A percentile compares a stretch with the other conserved stretches of the same genome.
phyloP scores from a whole-genome alignment of 2,113 vertebrate species.

The Mus spicilegus region DNA sequence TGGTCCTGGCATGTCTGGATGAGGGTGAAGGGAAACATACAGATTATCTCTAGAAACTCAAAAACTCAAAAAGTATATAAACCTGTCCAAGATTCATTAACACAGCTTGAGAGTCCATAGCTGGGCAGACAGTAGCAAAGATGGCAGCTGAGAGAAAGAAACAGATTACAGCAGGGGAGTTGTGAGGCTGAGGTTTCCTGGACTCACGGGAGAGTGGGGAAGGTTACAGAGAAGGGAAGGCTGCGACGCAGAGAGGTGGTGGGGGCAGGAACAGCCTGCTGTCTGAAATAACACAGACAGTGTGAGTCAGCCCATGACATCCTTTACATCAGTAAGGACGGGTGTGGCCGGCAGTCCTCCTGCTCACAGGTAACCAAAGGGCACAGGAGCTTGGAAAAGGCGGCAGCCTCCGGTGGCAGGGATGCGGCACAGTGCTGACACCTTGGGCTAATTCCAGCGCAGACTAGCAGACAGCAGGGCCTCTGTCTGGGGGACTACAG shows the following conservation, averaged over 20 bases:
- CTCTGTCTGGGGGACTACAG: constrained; percentile 62
- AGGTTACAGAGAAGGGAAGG: neutral
- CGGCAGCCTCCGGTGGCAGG: neutral
- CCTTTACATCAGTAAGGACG: neutral
- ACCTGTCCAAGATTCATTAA: neutral
- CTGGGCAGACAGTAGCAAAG: neutral
- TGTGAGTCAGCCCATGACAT: constrained; percentile 9
- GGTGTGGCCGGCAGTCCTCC: neutral
- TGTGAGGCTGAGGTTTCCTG: constrained; percentile 5
- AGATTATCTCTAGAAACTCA: neutral
- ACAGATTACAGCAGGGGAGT: neutral
- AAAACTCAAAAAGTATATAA: neutral
- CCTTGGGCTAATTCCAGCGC: constrained; percentile 60
- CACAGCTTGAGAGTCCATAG: neutral
- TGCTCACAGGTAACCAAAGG: constrained; percentile 55
- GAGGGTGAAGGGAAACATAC: neutral
- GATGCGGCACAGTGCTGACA: neutral
- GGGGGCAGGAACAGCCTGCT: neutral
- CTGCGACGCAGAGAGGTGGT: neutral
- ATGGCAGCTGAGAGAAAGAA: neutral
- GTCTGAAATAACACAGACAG: constrained; percentile 54
- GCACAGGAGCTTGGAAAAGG: neutral
- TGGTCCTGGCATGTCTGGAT: neutral
- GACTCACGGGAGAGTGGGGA: neutral
- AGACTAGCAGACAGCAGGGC: constrained; percentile 61